These are phyloP conservation scores for Atherinosoma microstoma DNA, from an alignment of 2,797 vertebrate species.

Conservation along the genomic window DNA sequence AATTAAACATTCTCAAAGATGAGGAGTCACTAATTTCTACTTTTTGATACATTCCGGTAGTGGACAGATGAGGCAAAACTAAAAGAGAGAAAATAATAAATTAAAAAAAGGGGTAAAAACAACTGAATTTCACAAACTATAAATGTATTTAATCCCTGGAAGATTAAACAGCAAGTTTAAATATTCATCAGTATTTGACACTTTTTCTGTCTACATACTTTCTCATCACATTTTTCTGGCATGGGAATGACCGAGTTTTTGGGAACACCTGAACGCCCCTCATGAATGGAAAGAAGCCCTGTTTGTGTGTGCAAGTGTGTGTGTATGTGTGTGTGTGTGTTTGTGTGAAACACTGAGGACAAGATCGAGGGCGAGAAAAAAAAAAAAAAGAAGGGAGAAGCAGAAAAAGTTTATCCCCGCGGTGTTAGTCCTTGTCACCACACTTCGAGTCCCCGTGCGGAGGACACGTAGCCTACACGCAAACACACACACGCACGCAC, in stretches of 20 bases:
- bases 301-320: background rate
- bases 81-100: too few species aligned
- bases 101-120: too few species aligned
- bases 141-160: too few species aligned
- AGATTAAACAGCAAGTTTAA: too few species aligned
- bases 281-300: slow-evolving; percentile 46
- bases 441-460: background rate
- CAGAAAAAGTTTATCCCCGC: slow-evolving; percentile 66
- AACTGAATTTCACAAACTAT: too few species aligned
- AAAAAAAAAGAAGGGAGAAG: slow-evolving; percentile 30
- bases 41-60: too few species aligned
- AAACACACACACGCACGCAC: background rate
- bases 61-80: too few species aligned
- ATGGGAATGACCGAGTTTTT: slow-evolving; percentile 7
- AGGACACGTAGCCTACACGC: background rate
- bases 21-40: too few species aligned
- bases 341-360: slow-evolving; percentile 47
- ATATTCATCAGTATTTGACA: too few species aligned
- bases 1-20: too few species aligned
- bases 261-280: slow-evolving; percentile 50
- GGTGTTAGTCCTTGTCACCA: slow-evolving; percentile 19
- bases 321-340: background rate
- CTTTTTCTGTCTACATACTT: background rate
- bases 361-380: slow-evolving; percentile 42
- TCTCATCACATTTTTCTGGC: slow-evolving; percentile 8